These are phyloP conservation scores for Penaeus vannamei DNA, from an alignment of 1,140 invertebrate genomes.

Conservation along the genomic window DNA sequence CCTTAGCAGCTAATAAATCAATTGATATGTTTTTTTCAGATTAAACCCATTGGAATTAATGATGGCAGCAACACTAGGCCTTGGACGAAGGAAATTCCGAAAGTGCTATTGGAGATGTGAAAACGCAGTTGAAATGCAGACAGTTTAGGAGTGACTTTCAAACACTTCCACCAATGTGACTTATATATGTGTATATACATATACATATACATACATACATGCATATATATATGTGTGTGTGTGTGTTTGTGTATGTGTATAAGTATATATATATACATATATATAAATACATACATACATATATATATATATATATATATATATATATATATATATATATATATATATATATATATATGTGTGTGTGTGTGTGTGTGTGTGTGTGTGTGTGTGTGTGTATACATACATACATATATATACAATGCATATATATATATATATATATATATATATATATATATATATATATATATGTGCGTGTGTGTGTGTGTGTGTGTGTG, in stretches of 20 bases:
- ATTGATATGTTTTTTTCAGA: too few relatives aligned
- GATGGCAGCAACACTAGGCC: too few relatives aligned
- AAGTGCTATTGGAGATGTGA: too few relatives aligned
- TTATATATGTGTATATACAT: background rate
- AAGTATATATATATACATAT: background rate
- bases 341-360: constrained; percentile 19
- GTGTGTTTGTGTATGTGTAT: background rate
- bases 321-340: background rate
- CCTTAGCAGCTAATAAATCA: too few relatives aligned
- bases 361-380: background rate
- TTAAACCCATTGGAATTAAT: too few relatives aligned
- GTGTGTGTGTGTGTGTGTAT: background rate
- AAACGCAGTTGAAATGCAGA: too few relatives aligned
- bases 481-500: too few relatives aligned
- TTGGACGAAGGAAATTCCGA: too few relatives aligned
- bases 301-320: constrained; percentile 2
- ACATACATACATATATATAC: background rate
- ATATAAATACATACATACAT: background rate
- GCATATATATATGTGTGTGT: background rate
- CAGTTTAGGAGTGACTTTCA: too few relatives aligned
- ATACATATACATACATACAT: background rate
- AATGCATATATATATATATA: constrained; percentile 8
- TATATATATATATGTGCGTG: background rate
- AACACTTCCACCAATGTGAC: too few relatives aligned
- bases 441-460: constrained; percentile 22